phyloP scores from a whole-genome alignment of 1,140 invertebrate species.

The Drosophila lowei region DNA sequence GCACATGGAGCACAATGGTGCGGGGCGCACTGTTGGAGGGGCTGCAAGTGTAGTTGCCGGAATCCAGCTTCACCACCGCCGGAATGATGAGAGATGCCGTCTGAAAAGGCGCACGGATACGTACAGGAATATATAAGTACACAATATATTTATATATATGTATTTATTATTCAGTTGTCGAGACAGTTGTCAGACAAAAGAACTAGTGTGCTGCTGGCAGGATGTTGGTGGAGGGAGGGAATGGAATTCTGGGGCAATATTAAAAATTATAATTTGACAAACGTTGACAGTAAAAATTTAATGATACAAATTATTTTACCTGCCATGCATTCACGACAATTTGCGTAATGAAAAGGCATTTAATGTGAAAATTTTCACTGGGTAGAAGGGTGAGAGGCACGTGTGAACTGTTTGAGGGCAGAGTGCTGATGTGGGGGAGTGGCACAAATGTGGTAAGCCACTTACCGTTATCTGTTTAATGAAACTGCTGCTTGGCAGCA shows the following conservation, averaged over 20 bases:
- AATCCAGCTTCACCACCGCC: slow-evolving; percentile 80
- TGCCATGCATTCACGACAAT: slow-evolving; percentile 48
- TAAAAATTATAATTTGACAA: slow-evolving; percentile 73
- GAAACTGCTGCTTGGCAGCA: slow-evolving; percentile 75
- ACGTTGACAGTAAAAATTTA: slow-evolving; percentile 71
- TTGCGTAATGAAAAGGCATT: slow-evolving; percentile 71
- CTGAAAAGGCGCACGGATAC: slow-evolving; percentile 55
- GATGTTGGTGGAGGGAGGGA: neutral
- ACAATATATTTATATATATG: slow-evolving; percentile 3
- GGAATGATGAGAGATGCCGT: slow-evolving; percentile 82
- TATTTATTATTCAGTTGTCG: slow-evolving; percentile 42
- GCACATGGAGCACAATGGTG: slow-evolving; percentile 80
- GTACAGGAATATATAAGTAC: slow-evolving; percentile 19
- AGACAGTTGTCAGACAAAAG: slow-evolving; percentile 58
- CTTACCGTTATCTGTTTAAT: slow-evolving; percentile 83
- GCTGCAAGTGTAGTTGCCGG: slow-evolving; percentile 83
- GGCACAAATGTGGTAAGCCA: slow-evolving; percentile 62
- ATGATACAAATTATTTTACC: slow-evolving; percentile 61
- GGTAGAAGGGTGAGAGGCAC: slow-evolving; percentile 1
- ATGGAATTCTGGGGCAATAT: slow-evolving; percentile 24
- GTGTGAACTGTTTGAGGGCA: neutral
- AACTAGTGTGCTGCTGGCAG: slow-evolving; percentile 2
- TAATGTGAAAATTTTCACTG: slow-evolving; percentile 45
- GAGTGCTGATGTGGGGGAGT: slow-evolving; percentile 9
- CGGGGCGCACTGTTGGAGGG: slow-evolving; percentile 81